Conservation (phyloP, 1,140 invertebrate species). For the Bombus waltoni region DNA sequence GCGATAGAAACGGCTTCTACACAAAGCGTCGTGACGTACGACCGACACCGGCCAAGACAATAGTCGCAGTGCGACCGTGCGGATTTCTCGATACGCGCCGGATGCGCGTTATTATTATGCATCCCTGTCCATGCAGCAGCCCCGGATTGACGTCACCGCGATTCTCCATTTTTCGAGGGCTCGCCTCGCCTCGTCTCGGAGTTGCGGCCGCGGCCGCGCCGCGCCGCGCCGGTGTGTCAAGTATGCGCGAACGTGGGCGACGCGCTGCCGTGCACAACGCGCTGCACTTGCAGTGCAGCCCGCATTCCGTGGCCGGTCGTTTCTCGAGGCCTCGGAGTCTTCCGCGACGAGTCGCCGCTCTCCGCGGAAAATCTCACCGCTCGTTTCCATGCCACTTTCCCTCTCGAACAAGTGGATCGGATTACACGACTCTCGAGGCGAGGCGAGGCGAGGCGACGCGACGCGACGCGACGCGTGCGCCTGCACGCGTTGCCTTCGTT, state of each 20-base stretch:
- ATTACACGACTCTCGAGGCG: neutral
- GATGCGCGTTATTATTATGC: conserved; percentile 41
- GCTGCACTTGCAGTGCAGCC: conserved; percentile 42
- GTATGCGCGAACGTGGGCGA: conserved; percentile 26
- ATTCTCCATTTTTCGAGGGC: conserved; percentile 29
- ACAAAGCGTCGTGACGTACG: neutral
- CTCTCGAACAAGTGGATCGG: conserved; percentile 17
- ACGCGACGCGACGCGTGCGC: neutral
- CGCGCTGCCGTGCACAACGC: neutral
- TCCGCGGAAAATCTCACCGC: conserved; percentile 26
- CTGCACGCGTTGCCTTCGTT: neutral
- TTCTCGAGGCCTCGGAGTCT: neutral
- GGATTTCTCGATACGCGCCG: conserved; percentile 29
- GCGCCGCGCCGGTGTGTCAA: too few species aligned
- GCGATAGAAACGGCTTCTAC: too few species aligned
- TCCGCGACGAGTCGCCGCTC: neutral
- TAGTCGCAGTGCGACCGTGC: neutral
- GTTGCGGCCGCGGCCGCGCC: too few species aligned
- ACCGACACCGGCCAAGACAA: conserved; percentile 13
- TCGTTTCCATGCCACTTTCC: conserved; percentile 30
- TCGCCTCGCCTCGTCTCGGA: neutral
- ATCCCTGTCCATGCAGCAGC: conserved; percentile 35
- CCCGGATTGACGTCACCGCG: conserved; percentile 47
- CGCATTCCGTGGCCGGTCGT: conserved; percentile 39
- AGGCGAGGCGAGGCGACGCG: neutral